Evolutionary conservation across 2,888 invertebrate species (phyloP).

Genomic region (Julus scanicus): DNA sequence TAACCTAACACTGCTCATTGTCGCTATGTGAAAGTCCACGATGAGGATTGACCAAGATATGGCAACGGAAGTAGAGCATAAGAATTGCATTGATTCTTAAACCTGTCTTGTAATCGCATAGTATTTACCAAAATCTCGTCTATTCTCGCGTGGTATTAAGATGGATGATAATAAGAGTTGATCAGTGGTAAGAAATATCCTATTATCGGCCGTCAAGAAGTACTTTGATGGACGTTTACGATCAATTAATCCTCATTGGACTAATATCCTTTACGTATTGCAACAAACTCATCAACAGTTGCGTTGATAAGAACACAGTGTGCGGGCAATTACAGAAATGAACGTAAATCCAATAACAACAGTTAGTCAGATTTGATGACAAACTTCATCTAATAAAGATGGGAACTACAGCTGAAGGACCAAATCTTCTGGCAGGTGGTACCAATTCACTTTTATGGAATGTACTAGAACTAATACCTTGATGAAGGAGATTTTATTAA

Average conservation of each 20-base stretch:
- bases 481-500: not conserved
- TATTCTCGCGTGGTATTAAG: conserved; percentile 17
- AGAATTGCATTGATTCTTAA: conserved; percentile 8
- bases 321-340: conserved; percentile 10
- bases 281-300: conserved; percentile 10
- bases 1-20: not conserved
- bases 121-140: not conserved
- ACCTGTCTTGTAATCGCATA: not conserved
- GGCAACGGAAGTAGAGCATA: not conserved
- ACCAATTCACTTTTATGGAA: not conserved
- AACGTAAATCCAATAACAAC: conserved; percentile 24
- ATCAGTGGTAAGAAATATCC: conserved; percentile 40
- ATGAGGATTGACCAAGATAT: not conserved
- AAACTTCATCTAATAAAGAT: conserved; percentile 10
- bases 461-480: not conserved
- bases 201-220: conserved; percentile 21
- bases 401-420: not conserved
- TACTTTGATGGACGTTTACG: conserved; percentile 35
- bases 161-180: conserved; percentile 40
- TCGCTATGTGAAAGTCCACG: conserved; percentile 14
- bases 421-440: not conserved
- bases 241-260: conserved; percentile 31
- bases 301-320: not conserved
- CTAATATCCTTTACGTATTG: conserved; percentile 24
- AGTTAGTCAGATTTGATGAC: conserved; percentile 31